Evolutionary conservation across 92 coral and sea anemone species (phyloP).

Genomic region (Epizoanthus stellaris): DNA sequence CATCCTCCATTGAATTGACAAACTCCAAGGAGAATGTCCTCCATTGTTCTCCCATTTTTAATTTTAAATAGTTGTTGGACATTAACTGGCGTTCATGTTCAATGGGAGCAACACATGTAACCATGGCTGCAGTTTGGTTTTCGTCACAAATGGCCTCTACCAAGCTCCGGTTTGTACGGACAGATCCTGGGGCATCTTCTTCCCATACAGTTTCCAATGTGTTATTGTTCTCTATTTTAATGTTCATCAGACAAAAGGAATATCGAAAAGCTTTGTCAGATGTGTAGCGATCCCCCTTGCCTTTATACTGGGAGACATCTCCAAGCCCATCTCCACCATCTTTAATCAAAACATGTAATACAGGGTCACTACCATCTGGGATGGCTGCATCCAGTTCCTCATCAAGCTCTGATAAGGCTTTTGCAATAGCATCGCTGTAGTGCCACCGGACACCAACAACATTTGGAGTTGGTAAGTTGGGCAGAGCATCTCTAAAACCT

Average conservation of each 20-base stretch:
- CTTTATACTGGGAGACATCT: constrained; percentile 44
- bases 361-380: neutral
- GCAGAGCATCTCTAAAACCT: no score
- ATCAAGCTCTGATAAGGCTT: neutral
- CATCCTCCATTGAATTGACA: constrained; percentile 49
- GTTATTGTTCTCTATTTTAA: neutral
- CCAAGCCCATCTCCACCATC: constrained; percentile 55
- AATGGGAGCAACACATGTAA: constrained; percentile 39
- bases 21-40: constrained; percentile 36
- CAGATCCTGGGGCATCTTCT: constrained; percentile 49
- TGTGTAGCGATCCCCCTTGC: constrained; percentile 30
- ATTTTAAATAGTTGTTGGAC: neutral
- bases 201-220: constrained; percentile 44
- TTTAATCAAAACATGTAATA: constrained; percentile 31
- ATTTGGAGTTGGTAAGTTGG: constrained; percentile 24
- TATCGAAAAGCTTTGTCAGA: constrained; percentile 39
- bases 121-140: constrained; percentile 50
- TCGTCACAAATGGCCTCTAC: constrained; percentile 48
- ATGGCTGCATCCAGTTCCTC: neutral
- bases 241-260: constrained; percentile 32
- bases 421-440: constrained; percentile 40
- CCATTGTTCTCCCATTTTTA: constrained; percentile 41
- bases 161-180: constrained; percentile 30
- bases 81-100: constrained; percentile 33
- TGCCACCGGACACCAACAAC: constrained; percentile 31